Evolutionary conservation across 1,140 invertebrate species (phyloP).

Genomic region (Venturia canescens): DNA sequence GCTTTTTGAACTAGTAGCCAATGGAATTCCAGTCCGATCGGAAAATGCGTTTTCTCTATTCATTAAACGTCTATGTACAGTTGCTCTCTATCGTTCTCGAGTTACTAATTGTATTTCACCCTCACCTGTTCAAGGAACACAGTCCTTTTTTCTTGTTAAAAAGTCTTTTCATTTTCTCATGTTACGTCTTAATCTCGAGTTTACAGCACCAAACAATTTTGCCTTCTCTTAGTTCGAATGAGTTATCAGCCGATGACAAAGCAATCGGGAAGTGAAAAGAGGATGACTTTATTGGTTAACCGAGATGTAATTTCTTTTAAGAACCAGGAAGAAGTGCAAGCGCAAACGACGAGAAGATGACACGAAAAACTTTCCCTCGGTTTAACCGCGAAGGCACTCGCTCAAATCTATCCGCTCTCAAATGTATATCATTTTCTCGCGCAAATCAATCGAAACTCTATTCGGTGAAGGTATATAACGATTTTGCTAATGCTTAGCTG

Average conservation of each 20-base stretch:
- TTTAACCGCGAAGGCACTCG: not conserved
- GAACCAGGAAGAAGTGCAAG: not conserved
- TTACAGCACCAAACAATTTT: not conserved
- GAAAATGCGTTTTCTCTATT: not conserved
- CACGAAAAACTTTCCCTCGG: not conserved
- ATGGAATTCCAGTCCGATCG: not conserved
- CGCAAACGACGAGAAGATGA: not conserved
- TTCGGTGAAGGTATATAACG: slow-evolving; percentile 2
- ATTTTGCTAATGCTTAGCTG: not conserved
- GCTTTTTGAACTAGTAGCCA: not conserved
- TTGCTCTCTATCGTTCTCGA: slow-evolving; percentile 14
- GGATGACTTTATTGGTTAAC: not conserved
- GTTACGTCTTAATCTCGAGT: not conserved
- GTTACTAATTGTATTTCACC: slow-evolving; percentile 3
- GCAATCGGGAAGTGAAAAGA: not conserved
- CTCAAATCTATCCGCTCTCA: not conserved
- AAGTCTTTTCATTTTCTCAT: not conserved
- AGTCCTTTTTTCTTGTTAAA: not conserved
- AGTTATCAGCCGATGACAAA: slow-evolving; percentile 23
- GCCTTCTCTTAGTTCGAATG: not conserved
- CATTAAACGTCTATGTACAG: not conserved
- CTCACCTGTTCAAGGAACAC: not conserved
- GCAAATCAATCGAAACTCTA: not conserved
- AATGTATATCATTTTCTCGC: slow-evolving; percentile 2
- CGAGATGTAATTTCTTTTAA: slow-evolving; percentile 27